Evolutionary conservation across 2,113 vertebrate genomes (phyloP), one percentile per base, ranked within the genome.

Genomic region (Saguinus midas): DNA sequence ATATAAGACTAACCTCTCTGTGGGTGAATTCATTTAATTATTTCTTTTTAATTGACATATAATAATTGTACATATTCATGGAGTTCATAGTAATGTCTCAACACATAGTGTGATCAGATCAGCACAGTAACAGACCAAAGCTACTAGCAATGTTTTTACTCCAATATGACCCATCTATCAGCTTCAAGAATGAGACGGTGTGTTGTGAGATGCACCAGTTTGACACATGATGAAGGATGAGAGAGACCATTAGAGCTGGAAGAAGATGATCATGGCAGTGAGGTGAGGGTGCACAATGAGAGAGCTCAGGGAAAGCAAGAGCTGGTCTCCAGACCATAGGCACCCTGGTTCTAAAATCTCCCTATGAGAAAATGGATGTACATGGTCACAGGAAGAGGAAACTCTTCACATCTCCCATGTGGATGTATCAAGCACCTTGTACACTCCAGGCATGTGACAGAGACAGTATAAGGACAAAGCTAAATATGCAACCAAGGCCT

Each of bases 241-340:
- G n/a, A 43, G 52, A 68, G 82, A 17, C 6, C 14, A 0, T 40
- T 57, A 21, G 43, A n/a, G 20, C 32, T 23, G 18, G 1, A 79
- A 37, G 52, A 52, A 12, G 61, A 32, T 1, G 16, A 21, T 14
- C 64, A 7, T 5, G 10, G 16, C 48, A 23, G 68, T 95, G 35
- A 73, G 29, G 35, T 4, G 1, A 43, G 7, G 1, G 3, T 14
- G 3, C 58, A 48, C 1, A 8, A 16, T 1, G 3, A 8, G 1
- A 21, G 8, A 25, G 8, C 13, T 86, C 73, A 32, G 32, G 76
- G 37, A 27, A 55, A 45, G 5, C 3, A 8, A 12, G 66, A 43
- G 40, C 50, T 70, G 21, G 35, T 61, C 70, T 35, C 94, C 64
- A 43, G 52, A 43, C 21, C 29, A 16, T 1, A 17, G 57, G 29